A percentile compares a stretch with the other conserved stretches of the same genome.
Conservation (phyloP, 1,140 invertebrate species). For the Xylocopa sonorina region DNA sequence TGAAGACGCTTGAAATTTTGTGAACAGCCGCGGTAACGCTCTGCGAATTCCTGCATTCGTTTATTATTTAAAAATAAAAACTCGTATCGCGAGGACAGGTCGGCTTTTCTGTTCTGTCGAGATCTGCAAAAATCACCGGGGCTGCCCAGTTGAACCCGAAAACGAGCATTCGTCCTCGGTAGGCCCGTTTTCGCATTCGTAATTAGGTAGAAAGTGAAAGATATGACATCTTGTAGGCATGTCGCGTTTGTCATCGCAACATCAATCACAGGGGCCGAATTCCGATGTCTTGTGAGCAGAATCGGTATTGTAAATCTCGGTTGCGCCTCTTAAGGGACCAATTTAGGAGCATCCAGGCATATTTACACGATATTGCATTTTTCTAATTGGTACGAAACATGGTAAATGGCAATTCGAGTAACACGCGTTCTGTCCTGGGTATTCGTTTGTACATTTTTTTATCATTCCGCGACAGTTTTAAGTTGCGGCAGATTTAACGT, state of each 20-base stretch:
- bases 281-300: slow-evolving; percentile 51
- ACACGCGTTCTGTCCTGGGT: no score
- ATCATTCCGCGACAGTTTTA: background rate
- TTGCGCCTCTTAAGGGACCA: no score
- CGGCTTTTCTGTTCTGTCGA: background rate
- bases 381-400: background rate
- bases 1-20: slow-evolving; percentile 25
- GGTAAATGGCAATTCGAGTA: no score
- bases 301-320: slow-evolving; percentile 25
- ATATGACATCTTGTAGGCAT: slow-evolving; percentile 33
- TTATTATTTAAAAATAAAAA: slow-evolving; percentile 28
- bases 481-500: background rate
- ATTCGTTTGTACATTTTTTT: background rate
- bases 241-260: slow-evolving; percentile 40
- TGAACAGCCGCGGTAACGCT: slow-evolving; percentile 2
- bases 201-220: slow-evolving; percentile 39
- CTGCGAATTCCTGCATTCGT: slow-evolving; percentile 30
- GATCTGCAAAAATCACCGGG: slow-evolving; percentile 10
- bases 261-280: slow-evolving; percentile 50
- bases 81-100: background rate
- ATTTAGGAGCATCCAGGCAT: background rate
- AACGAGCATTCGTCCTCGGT: background rate
- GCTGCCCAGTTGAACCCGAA: background rate
- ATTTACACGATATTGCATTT: no score
- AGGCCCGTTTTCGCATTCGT: slow-evolving; percentile 37